Percentiles rank a stretch among this genome's conserved stretches.
Conservation (phyloP, 2,113 vertebrate genomes). For the Hoplias malabaricus region DNA sequence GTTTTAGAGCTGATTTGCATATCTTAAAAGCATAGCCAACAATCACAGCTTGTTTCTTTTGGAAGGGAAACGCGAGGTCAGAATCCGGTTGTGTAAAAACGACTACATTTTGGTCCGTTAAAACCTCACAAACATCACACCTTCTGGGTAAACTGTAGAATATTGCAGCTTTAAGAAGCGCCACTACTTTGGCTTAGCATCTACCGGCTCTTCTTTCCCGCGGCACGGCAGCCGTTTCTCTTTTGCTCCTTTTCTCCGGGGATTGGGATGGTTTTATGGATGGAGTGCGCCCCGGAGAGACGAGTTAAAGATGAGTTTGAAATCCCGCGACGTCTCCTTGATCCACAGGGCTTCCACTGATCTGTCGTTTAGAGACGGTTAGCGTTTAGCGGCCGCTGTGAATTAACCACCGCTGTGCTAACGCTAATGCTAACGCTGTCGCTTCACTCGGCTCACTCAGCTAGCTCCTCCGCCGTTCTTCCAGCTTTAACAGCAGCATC, state of each 20-base stretch:
- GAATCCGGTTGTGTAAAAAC: no score
- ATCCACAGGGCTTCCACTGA: not conserved
- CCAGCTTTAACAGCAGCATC: not conserved
- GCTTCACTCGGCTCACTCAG: not conserved
- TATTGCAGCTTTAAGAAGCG: no score
- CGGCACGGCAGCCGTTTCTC: no score
- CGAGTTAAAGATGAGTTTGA: not conserved
- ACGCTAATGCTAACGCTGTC: not conserved
- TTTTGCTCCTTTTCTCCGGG: not conserved
- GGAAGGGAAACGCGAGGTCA: no score
- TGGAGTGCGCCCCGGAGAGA: not conserved
- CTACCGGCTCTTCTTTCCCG: not conserved
- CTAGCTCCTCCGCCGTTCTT: not conserved
- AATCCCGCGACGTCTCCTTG: not conserved
- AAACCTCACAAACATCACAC: no score
- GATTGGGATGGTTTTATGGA: not conserved
- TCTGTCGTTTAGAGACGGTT: not conserved
- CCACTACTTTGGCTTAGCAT: not conserved
- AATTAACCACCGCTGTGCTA: not conserved
- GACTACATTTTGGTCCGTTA: no score
- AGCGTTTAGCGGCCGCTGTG: not conserved
- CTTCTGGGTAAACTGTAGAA: no score
- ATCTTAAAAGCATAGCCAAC: no score
- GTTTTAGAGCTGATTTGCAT: no score
- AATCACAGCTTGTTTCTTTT: no score